Evolutionary conservation across 2,113 vertebrate species (phyloP).

Genomic region (Microcebus murinus): DNA sequence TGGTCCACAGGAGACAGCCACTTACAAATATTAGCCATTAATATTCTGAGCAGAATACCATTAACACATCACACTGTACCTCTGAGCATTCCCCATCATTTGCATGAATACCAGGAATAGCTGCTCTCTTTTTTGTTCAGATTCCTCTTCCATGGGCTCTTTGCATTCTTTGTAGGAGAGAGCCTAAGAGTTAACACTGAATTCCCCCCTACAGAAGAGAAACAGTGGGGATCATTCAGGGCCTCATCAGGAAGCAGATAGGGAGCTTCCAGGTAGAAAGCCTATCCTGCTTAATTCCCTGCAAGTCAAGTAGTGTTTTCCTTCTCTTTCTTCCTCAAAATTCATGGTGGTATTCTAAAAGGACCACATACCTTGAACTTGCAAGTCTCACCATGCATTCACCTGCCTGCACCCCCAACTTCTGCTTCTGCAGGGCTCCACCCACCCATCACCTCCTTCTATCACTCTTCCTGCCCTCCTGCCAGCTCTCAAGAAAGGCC

Average conservation of each 20-base stretch:
- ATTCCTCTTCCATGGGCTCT: neutral
- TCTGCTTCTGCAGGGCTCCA: neutral
- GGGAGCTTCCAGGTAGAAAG: neutral
- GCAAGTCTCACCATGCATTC: fast-evolving
- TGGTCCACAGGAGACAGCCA: neutral
- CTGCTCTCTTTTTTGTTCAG: fast-evolving
- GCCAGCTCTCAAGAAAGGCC: neutral
- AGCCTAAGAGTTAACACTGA: neutral
- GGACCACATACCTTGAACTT: neutral
- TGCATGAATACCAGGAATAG: neutral
- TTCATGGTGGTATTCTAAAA: neutral
- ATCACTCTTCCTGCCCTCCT: fast-evolving
- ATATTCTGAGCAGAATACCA: neutral
- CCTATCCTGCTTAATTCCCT: neutral
- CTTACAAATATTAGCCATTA: neutral
- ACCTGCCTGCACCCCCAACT: neutral
- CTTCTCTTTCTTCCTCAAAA: neutral
- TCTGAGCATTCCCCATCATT: neutral
- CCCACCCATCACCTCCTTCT: fast-evolving
- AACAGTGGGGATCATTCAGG: neutral
- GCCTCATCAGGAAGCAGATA: neutral
- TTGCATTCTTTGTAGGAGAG: neutral
- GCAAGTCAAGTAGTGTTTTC: neutral
- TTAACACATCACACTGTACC: fast-evolving
- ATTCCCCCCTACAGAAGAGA: neutral